These are phyloP conservation scores for Ommatoiulus sabulosus DNA, from an alignment of 2,888 invertebrate genomes.

Conservation along the genomic window DNA sequence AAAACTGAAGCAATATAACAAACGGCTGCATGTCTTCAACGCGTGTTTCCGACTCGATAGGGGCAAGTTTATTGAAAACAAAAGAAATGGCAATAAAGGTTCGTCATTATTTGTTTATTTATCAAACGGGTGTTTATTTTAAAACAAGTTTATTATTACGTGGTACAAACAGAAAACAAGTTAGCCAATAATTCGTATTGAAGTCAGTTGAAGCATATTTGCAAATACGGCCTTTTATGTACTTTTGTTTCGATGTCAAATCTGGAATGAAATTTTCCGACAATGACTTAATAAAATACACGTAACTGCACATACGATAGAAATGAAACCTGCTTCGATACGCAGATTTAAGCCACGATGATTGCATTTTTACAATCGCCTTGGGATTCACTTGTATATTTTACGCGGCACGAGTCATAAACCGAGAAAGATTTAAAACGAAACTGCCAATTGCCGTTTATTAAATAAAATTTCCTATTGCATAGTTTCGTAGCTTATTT, in stretches of 20 bases:
- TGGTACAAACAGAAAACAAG: neutral
- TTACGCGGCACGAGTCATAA: neutral
- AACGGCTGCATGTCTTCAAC: neutral
- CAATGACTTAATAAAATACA: neutral
- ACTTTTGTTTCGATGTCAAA: neutral
- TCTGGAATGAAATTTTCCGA: neutral
- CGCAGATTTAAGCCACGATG: neutral
- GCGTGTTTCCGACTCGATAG: neutral
- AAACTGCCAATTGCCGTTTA: neutral
- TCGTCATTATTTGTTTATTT: neutral
- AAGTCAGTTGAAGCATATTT: neutral
- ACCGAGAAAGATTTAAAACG: neutral
- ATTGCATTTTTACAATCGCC: slow-evolving; percentile 24
- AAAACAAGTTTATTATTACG: neutral
- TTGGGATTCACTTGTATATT: neutral
- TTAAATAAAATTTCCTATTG: neutral
- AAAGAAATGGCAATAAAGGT: neutral
- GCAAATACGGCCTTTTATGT: neutral
- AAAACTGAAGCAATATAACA: neutral
- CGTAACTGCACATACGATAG: neutral
- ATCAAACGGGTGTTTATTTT: neutral
- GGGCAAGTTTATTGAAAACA: neutral
- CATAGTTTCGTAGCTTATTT: neutral
- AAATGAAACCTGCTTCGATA: neutral
- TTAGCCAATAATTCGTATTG: neutral